Base-by-base conservation (phyloP, 1,140 invertebrate genomes). In the Orussus abietinus region DNA sequence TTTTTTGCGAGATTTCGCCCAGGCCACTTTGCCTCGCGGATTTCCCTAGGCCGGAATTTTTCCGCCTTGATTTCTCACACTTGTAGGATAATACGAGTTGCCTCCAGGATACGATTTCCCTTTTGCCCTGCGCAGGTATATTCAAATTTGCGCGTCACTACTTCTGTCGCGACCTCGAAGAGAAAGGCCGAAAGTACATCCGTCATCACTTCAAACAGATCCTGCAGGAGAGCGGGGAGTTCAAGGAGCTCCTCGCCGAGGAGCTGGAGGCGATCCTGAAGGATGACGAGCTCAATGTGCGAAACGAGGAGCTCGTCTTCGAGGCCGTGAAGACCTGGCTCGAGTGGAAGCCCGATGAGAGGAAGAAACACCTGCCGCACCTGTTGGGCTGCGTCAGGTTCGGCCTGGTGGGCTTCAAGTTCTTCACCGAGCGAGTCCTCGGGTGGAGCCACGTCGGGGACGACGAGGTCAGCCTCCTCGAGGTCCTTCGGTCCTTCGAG, bases 281-380 rank as follows among this genome's bases (percentile, higher is more conserved):
- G n/a, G 80, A 86, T 34, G 87, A 90, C 59, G 77, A 84, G 50
- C 64, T 90, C 2, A 89, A 89, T 61, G 82, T 84, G 1, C 74
- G 75, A 46, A 77, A 75, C 41, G 84, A 86, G 62, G 82, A 84
- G 64, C 68, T 77, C 22, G 82, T 84, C 14, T 85, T 84, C 55
- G 75, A 82, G 56, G 80, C 81, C 2, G 65, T 85, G 12, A 75
- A 77, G 76, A 74, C 65, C 13, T 86, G 84, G 83, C 62, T 83
- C 4, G 75, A 79, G 44, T 59, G 67, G 36, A 72, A 78, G 43
- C 51, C 69, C 15, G 62, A 74, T 15, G 67, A 71, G 19, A 69
- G 82, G 41, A 66, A 64, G 47, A 53, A 54, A 34, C 64, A 77
- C 59, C 67, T 88, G 14, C 68, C 77, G 2, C 66, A 74, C 7